These are phyloP conservation scores for Ips nitidus DNA, from an alignment of 1,140 invertebrate species.

Conservation along the genomic window DNA sequence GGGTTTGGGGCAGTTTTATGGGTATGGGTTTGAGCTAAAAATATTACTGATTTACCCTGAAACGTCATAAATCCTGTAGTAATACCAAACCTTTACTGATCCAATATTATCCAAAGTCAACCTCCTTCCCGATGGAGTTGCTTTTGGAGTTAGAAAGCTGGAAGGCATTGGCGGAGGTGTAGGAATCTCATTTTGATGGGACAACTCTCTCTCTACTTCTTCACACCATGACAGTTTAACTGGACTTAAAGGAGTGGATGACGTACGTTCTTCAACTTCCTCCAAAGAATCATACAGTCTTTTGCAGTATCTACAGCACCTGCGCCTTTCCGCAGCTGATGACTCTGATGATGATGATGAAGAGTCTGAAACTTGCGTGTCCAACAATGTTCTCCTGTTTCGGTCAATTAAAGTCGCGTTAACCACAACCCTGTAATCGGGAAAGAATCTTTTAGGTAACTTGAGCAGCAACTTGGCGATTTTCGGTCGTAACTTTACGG, in stretches of 20 bases:
- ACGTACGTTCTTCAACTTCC: neutral
- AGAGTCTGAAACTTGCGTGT: neutral
- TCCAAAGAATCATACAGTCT: neutral
- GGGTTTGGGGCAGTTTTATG: slow-evolving; percentile 7
- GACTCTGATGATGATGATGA: neutral
- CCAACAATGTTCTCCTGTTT: slow-evolving; percentile 9
- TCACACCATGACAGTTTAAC: neutral
- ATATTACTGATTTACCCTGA: neutral
- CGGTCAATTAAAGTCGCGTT: slow-evolving; percentile 10
- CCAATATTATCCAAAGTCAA: neutral
- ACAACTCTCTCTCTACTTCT: neutral
- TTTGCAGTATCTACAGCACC: neutral
- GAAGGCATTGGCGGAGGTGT: slow-evolving; percentile 12
- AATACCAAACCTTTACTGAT: neutral
- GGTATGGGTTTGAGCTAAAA: slow-evolving; percentile 16
- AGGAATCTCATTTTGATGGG: neutral
- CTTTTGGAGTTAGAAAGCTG: neutral
- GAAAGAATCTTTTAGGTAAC: slow-evolving; percentile 19
- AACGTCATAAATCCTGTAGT: no score
- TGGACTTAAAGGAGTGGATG: neutral
- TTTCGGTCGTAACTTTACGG: neutral
- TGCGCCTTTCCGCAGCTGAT: no score
- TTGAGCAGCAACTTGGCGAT: slow-evolving; percentile 19
- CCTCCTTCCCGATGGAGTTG: neutral
- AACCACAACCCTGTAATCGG: slow-evolving; percentile 19